phyloP scores from a whole-genome alignment of 2,113 vertebrate genomes.

The Syngnathus floridae region DNA sequence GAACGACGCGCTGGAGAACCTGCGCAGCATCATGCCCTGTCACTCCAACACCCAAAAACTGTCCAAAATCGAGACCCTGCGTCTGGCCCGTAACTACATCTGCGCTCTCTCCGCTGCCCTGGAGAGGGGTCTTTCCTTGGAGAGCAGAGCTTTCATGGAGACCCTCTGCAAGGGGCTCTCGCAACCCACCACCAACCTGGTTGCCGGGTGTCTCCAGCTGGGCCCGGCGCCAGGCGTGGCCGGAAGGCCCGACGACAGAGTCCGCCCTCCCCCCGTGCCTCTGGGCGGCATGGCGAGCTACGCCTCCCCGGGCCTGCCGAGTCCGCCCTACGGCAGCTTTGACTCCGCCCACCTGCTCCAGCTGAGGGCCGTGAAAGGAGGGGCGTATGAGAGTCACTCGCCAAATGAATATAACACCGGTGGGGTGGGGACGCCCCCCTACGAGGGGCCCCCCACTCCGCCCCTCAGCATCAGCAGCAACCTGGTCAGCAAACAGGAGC shows the following conservation, averaged over 20 bases:
- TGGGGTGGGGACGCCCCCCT: slow-evolving; percentile 78
- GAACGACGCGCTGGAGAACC: slow-evolving; percentile 89
- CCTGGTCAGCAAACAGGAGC: slow-evolving; percentile 87
- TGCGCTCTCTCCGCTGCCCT: slow-evolving; percentile 93
- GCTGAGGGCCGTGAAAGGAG: slow-evolving; percentile 83
- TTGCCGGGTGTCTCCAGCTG: slow-evolving; percentile 88
- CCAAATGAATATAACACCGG: slow-evolving; percentile 68
- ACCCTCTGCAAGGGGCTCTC: slow-evolving; percentile 95
- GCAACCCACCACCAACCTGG: slow-evolving; percentile 92
- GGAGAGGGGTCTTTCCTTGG: slow-evolving; percentile 81
- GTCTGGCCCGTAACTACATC: slow-evolving; percentile 94
- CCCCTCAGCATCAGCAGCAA: slow-evolving; percentile 89
- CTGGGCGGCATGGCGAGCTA: slow-evolving; percentile 69
- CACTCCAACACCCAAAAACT: slow-evolving; percentile 97
- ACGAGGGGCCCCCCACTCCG: slow-evolving; percentile 87
- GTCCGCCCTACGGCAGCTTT: slow-evolving; percentile 88
- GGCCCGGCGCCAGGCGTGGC: slow-evolving; percentile 60
- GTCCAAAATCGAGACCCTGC: slow-evolving; percentile 92
- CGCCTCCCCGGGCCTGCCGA: slow-evolving; percentile 85
- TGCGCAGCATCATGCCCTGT: slow-evolving; percentile 92
- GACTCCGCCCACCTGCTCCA: slow-evolving; percentile 85
- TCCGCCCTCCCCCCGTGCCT: slow-evolving; percentile 37
- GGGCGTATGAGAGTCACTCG: slow-evolving; percentile 75
- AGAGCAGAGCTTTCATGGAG: slow-evolving; percentile 86
- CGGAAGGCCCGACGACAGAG: slow-evolving; percentile 79